Conservation (phyloP, 2,113 vertebrate genomes). For the Anseranas semipalmata region DNA sequence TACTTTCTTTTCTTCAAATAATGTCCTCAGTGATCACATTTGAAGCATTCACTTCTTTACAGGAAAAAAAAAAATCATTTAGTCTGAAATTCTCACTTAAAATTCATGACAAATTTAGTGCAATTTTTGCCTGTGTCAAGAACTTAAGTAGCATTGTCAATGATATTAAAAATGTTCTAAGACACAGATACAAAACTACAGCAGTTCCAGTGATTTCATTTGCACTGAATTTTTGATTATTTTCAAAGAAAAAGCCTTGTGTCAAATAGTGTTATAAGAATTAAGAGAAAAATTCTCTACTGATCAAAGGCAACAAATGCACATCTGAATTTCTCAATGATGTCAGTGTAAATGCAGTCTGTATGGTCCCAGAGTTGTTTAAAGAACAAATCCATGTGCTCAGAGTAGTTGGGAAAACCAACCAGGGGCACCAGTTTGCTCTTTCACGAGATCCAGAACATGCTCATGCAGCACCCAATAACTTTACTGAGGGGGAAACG, state of each 20-base stretch:
- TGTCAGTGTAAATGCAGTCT: background rate
- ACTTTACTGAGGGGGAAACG: background rate
- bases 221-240: background rate
- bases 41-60: background rate
- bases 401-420: background rate
- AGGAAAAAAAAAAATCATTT: background rate
- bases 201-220: background rate
- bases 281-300: background rate
- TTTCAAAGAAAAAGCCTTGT: background rate
- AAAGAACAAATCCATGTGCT: background rate
- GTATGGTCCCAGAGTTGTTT: background rate
- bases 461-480: background rate
- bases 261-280: background rate
- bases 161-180: background rate
- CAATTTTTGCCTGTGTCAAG: background rate
- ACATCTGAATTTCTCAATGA: background rate
- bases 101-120: background rate
- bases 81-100: background rate
- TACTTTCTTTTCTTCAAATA: background rate
- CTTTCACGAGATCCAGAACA: background rate
- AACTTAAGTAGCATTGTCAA: background rate
- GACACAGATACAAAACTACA: background rate
- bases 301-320: background rate
- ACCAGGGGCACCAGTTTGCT: background rate
- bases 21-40: background rate